These are phyloP conservation scores for Eremophila alpestris DNA, from an alignment of 2,797 vertebrate genomes.

Conservation along the genomic window DNA sequence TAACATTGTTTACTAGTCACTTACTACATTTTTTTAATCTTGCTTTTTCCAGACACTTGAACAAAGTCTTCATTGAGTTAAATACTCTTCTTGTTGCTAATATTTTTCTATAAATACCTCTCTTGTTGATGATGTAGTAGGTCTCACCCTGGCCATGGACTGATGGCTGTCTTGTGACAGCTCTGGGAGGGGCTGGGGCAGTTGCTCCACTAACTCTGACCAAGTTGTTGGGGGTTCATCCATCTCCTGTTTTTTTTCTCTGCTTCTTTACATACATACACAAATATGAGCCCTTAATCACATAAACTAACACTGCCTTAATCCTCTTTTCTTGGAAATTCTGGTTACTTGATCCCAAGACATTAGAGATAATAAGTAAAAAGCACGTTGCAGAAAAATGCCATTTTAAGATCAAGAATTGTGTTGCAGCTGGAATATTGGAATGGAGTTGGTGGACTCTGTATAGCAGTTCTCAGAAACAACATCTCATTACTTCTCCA, in stretches of 20 bases:
- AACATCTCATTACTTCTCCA: not conserved
- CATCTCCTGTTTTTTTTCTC: not conserved
- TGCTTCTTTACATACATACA: rapidly evolving
- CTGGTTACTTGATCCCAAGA: not conserved
- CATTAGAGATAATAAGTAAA: not conserved
- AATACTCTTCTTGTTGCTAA: not conserved
- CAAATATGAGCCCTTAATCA: not conserved
- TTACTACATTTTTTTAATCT: not conserved
- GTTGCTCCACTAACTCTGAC: not conserved
- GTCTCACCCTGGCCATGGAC: not conserved
- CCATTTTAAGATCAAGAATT: not conserved
- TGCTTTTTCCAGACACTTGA: not conserved
- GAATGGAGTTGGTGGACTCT: not conserved
- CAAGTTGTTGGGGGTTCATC: not conserved
- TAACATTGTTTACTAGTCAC: not conserved
- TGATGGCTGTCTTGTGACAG: not conserved
- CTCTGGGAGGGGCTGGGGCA: not conserved
- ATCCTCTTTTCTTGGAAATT: not conserved
- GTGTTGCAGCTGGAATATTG: not conserved
- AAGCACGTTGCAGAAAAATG: not conserved
- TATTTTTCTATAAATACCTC: not conserved
- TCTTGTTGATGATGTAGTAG: not conserved
- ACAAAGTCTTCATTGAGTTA: not conserved
- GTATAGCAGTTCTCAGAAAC: not conserved
- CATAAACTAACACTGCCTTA: not conserved